These are phyloP conservation scores for Thyatira batis DNA, from an alignment of 2,888 invertebrate species.

Conservation along the genomic window DNA sequence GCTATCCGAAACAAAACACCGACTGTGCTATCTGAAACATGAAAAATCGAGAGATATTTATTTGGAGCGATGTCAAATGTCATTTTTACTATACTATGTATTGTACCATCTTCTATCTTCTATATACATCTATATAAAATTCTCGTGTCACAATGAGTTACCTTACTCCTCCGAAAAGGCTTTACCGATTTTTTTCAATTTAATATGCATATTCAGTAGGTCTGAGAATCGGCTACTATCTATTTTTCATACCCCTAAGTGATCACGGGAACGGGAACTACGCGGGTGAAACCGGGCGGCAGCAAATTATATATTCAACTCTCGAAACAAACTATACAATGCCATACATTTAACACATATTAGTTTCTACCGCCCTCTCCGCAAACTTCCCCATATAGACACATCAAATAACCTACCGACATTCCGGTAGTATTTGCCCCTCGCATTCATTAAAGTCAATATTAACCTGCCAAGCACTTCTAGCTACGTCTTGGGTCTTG, in stretches of 20 bases:
- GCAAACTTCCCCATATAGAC: slow-evolving; percentile 12
- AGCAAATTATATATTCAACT: neutral
- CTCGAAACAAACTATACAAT: neutral
- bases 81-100: neutral
- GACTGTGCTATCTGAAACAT: neutral
- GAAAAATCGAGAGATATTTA: neutral
- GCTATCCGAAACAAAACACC: neutral
- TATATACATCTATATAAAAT: too few species aligned
- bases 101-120: too few species aligned
- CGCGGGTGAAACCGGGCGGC: too few species aligned
- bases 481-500: slow-evolving; percentile 19
- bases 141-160: too few species aligned
- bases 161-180: too few species aligned
- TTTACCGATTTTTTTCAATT: too few species aligned
- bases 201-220: too few species aligned
- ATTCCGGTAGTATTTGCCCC: slow-evolving; percentile 41
- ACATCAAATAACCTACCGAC: slow-evolving; percentile 30
- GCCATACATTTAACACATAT: slow-evolving; percentile 4
- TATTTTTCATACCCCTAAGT: too few species aligned
- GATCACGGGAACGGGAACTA: too few species aligned
- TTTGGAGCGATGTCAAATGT: neutral
- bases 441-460: slow-evolving; percentile 48
- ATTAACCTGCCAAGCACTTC: slow-evolving; percentile 36
- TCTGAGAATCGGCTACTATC: too few species aligned
- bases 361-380: slow-evolving; percentile 2